Percentiles rank a stretch among this genome's conserved stretches.
Conservation (phyloP, 2,888 invertebrate species). For the Sipha maydis region DNA sequence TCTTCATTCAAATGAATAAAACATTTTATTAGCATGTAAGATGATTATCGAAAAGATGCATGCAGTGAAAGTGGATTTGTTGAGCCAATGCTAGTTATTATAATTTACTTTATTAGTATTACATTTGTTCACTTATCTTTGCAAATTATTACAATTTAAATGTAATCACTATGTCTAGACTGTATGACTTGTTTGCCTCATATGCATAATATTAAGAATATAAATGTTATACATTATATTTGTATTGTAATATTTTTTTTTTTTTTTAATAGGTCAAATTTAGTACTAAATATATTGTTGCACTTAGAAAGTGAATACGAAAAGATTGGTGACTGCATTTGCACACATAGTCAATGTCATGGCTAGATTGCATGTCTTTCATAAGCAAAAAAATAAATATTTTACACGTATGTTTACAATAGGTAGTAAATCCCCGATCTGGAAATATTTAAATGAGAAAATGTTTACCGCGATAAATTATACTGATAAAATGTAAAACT, state of each 20-base stretch:
- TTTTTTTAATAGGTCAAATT: slow-evolving; percentile 24
- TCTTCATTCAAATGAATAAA: slow-evolving; percentile 24
- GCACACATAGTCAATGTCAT: slow-evolving; percentile 17
- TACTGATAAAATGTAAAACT: background rate
- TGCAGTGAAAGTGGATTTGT: slow-evolving; percentile 31
- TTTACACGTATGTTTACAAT: background rate
- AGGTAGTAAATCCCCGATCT: background rate
- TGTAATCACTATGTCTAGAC: slow-evolving; percentile 34
- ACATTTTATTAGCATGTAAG: slow-evolving; percentile 14
- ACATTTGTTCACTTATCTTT: slow-evolving; percentile 17
- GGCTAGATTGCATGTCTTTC: slow-evolving; percentile 1
- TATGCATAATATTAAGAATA: background rate
- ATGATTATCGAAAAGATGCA: slow-evolving; percentile 25
- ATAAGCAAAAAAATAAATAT: background rate
- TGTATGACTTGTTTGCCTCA: slow-evolving; percentile 28
- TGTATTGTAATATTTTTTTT: background rate
- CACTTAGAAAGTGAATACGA: slow-evolving; percentile 30
- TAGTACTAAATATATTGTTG: slow-evolving; percentile 17
- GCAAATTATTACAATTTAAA: slow-evolving; percentile 28
- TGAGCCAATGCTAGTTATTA: slow-evolving; percentile 16
- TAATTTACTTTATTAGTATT: slow-evolving; percentile 16
- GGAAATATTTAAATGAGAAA: background rate
- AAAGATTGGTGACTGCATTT: slow-evolving; percentile 18
- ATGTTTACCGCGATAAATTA: background rate
- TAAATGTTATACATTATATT: slow-evolving; percentile 9